A percentile compares a stretch with the other conserved stretches of the same genome.
Evolutionary conservation across 2,113 vertebrate species (phyloP).

Genomic region (Lepidothrix coronata): DNA sequence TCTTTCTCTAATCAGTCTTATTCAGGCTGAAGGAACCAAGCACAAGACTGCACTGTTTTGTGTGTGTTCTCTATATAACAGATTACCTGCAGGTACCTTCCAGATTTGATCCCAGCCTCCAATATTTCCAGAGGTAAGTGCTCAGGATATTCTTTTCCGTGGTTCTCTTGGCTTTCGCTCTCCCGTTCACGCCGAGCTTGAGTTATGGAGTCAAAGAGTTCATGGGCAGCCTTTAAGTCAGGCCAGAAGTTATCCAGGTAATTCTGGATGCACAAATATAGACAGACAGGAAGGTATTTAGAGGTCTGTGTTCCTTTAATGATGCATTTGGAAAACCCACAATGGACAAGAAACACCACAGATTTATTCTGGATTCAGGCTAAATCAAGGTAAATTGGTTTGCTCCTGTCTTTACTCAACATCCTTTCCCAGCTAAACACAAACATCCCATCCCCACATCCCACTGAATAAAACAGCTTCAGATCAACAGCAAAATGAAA

Average conservation of each 20-base stretch:
- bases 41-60: neutral
- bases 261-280: slow-evolving; percentile 72
- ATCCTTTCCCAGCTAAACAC: neutral
- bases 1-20: neutral
- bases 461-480: neutral
- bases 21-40: neutral
- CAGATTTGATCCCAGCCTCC: slow-evolving; percentile 94
- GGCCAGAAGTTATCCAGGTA: slow-evolving; percentile 93
- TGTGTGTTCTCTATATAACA: neutral
- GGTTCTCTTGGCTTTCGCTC: slow-evolving; percentile 80
- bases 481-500: neutral
- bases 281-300: neutral
- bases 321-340: neutral
- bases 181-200: slow-evolving; percentile 84
- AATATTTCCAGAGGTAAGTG: slow-evolving; percentile 85
- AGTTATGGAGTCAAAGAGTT: slow-evolving; percentile 85
- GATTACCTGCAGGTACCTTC: slow-evolving; percentile 84
- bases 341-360: neutral
- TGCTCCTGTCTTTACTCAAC: neutral
- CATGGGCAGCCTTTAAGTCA: slow-evolving; percentile 82
- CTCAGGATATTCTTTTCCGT: slow-evolving; percentile 83
- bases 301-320: neutral
- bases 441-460: neutral
- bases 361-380: neutral
- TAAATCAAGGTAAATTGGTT: neutral